Conservation (phyloP, 1,140 invertebrate species). For the Medauroidea extradentata region DNA sequence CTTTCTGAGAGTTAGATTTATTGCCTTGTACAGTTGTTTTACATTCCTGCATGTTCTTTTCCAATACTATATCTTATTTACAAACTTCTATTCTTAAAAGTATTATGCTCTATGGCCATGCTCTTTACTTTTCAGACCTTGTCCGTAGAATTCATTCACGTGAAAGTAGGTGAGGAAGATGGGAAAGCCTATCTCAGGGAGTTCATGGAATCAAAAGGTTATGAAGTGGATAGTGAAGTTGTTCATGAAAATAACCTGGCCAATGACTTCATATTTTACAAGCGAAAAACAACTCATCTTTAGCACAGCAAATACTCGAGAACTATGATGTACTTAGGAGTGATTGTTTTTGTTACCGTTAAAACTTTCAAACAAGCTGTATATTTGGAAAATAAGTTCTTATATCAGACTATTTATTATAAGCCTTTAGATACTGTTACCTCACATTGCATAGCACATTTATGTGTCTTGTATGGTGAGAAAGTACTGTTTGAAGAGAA, state of each 20-base stretch:
- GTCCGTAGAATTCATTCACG: constrained; percentile 7
- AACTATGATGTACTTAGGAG: too few species aligned
- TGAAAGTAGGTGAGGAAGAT: neutral
- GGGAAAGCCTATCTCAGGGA: neutral
- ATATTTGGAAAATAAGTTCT: too few species aligned
- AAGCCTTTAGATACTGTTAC: too few species aligned
- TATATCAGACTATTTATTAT: too few species aligned
- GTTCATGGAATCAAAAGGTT: constrained; percentile 1
- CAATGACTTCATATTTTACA: constrained; percentile 10
- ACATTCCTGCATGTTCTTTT: neutral
- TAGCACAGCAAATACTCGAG: too few species aligned
- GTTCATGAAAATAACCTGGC: constrained; percentile 3
- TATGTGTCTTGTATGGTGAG: too few species aligned
- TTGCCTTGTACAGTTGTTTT: too few species aligned
- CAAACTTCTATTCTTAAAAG: neutral
- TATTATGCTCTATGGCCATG: neutral
- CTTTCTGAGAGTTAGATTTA: too few species aligned
- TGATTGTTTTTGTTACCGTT: too few species aligned
- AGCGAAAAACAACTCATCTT: neutral
- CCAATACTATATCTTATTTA: neutral
- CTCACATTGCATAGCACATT: too few species aligned
- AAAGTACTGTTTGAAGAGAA: too few species aligned
- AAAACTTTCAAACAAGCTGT: too few species aligned
- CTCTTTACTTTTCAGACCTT: constrained; percentile 4
- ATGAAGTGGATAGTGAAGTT: constrained; percentile 4